Conservation (phyloP, 1,140 invertebrate genomes). For the Bombus pyrosoma region DNA sequence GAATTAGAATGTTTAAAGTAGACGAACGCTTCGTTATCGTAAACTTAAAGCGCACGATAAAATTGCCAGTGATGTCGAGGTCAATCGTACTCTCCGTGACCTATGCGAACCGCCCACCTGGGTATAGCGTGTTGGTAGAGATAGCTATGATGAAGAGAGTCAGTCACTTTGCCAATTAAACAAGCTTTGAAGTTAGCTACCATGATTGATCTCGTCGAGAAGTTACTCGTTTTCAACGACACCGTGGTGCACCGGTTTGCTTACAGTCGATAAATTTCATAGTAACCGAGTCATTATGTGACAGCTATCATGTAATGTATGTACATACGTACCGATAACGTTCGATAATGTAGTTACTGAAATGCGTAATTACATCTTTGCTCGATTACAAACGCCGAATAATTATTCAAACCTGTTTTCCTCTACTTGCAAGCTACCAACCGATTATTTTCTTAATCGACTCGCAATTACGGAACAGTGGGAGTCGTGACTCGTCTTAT, state of each 20-base stretch:
- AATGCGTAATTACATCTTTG: constrained; percentile 19
- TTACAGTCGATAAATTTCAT: constrained; percentile 39
- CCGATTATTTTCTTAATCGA: background rate
- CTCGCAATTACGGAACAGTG: background rate
- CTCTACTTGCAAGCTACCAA: background rate
- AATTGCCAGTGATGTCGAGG: constrained; percentile 48
- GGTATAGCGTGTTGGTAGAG: constrained; percentile 41
- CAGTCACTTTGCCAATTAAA: constrained; percentile 54
- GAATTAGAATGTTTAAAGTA: no score
- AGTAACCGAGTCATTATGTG: background rate
- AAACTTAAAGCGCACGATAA: background rate
- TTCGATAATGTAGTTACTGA: constrained; percentile 14
- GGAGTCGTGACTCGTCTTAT: background rate
- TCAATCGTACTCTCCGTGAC: constrained; percentile 46
- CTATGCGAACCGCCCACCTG: constrained; percentile 38
- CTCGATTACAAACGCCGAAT: constrained; percentile 1
- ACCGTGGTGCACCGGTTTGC: constrained; percentile 21
- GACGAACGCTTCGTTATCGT: no score
- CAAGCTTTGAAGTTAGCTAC: constrained; percentile 33
- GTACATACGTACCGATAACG: background rate
- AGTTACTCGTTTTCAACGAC: constrained; percentile 46
- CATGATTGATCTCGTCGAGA: constrained; percentile 33
- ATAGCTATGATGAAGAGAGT: constrained; percentile 48
- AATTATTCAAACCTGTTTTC: constrained; percentile 9
- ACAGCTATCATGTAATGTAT: background rate